phyloP scores from a whole-genome alignment of 2,113 vertebrate genomes.

The Oxyruncus cristatus region DNA sequence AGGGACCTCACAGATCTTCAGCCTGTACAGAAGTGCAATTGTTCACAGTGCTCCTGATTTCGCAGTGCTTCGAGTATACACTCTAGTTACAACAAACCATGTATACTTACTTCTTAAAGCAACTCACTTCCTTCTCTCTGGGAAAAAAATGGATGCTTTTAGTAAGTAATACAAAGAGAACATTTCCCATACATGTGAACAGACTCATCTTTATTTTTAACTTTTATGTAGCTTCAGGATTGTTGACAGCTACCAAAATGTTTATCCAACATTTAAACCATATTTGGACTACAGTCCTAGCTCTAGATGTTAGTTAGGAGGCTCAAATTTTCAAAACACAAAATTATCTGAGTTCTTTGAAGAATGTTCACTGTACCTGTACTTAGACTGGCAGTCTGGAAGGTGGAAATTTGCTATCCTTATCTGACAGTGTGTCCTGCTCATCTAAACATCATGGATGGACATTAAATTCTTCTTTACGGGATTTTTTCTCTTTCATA shows the following conservation, averaged over 20 bases:
- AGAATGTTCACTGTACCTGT: background rate
- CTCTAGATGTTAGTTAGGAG: background rate
- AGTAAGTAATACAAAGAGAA: background rate
- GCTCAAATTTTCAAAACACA: background rate
- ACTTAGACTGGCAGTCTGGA: background rate
- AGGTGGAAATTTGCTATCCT: background rate
- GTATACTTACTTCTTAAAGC: background rate
- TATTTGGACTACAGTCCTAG: background rate
- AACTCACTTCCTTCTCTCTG: background rate
- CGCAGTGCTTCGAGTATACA: accelerated
- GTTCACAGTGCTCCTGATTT: background rate
- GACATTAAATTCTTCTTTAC: background rate
- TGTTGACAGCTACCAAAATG: background rate
- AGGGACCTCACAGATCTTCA: background rate
- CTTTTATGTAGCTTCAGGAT: background rate
- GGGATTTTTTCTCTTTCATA: background rate
- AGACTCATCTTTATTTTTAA: background rate
- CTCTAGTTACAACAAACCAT: background rate
- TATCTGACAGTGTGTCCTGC: background rate
- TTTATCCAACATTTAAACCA: background rate
- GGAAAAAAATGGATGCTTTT: background rate
- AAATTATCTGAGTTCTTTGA: background rate
- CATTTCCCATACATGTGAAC: background rate
- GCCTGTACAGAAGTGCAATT: background rate
- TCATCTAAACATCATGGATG: background rate